These are phyloP conservation scores for Protonemura montana DNA, from an alignment of 2,888 invertebrate genomes.

Conservation along the genomic window DNA sequence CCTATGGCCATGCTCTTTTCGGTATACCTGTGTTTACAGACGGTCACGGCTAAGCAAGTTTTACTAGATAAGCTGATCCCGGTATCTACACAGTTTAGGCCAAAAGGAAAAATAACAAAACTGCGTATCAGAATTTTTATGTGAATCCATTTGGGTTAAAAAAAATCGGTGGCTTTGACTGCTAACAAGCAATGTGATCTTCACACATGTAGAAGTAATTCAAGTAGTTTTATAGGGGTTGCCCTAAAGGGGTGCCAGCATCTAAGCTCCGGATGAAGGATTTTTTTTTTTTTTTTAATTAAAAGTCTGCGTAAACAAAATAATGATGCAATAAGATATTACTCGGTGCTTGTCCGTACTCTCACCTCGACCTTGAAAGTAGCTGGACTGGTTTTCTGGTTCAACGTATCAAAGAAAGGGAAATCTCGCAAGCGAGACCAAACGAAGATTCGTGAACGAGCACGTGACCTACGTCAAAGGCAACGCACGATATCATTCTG, in stretches of 20 bases:
- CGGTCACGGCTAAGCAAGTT: not conserved
- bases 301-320: not conserved
- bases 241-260: not conserved
- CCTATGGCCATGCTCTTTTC: not conserved
- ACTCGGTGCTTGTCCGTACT: slow-evolving; percentile 29
- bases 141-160: not conserved
- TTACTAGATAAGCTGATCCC: not conserved
- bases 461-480: slow-evolving; percentile 39
- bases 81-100: not conserved
- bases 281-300: not conserved
- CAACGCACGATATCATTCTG: slow-evolving; percentile 25
- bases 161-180: not conserved
- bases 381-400: slow-evolving; percentile 48
- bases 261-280: not conserved
- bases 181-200: not conserved
- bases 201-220: not conserved
- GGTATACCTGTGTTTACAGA: not conserved
- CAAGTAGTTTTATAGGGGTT: not conserved
- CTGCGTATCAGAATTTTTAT: not conserved
- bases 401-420: slow-evolving; percentile 52
- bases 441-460: slow-evolving; percentile 1
- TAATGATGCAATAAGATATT: slow-evolving; percentile 9
- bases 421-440: slow-evolving; percentile 51
- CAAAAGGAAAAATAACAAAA: not conserved
- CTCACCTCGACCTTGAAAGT: slow-evolving; percentile 47